These are phyloP conservation scores for Nannospalax galili DNA, from an alignment of 2,113 vertebrate genomes.

Conservation along the genomic window DNA sequence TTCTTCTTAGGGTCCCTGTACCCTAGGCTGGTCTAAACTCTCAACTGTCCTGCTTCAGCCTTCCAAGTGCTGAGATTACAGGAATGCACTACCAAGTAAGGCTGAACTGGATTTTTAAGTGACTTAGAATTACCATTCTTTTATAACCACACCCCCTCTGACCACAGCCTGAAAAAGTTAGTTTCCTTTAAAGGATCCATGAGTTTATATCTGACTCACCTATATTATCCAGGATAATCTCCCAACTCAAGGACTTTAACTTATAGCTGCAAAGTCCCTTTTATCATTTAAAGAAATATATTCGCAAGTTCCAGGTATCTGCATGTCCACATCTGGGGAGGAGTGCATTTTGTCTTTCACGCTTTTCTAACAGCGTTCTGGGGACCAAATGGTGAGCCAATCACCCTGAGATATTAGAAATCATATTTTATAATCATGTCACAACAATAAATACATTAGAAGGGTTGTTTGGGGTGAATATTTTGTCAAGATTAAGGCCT, in stretches of 20 bases:
- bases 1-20: too few species aligned
- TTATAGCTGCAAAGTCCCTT: neutral
- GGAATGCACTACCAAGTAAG: neutral
- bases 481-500: conserved; percentile 14
- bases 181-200: neutral
- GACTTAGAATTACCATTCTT: neutral
- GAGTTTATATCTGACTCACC: neutral
- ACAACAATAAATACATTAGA: neutral
- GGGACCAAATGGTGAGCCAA: neutral
- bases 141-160: neutral
- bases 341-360: neutral
- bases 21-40: neutral
- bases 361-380: neutral
- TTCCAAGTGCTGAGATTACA: neutral
- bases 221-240: neutral
- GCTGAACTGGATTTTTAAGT: neutral
- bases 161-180: neutral
- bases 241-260: neutral
- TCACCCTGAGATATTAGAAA: neutral
- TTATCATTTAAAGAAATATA: neutral
- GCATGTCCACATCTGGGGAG: neutral
- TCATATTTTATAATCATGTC: neutral
- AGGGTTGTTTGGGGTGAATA: neutral
- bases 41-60: neutral
- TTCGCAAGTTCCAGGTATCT: neutral